Conservation (phyloP, 2,888 invertebrate species). For the Ophioninae sp. region DNA sequence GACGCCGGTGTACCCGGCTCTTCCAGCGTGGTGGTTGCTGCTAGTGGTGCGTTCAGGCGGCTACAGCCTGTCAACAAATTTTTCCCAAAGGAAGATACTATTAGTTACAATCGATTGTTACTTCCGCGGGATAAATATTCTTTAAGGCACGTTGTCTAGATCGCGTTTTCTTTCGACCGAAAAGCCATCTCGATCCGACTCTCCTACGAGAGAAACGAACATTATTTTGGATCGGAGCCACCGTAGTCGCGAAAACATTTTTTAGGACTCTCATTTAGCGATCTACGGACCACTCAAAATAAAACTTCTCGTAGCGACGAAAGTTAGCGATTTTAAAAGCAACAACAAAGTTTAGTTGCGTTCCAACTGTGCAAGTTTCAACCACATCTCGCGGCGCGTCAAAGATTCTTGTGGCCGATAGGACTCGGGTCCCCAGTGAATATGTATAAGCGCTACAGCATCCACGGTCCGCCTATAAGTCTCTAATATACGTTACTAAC, state of each 20-base stretch:
- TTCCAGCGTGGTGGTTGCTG: constrained; percentile 87
- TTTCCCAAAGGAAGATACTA: not conserved
- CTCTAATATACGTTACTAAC: not conserved
- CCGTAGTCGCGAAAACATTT: no score
- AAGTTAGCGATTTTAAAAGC: no score
- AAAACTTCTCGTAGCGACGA: no score
- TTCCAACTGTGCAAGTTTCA: not conserved
- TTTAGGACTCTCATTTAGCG: no score
- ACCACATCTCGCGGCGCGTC: not conserved
- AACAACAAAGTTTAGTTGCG: no score
- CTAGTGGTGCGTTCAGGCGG: constrained; percentile 84
- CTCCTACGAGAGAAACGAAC: no score
- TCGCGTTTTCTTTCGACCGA: not conserved
- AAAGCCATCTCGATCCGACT: not conserved
- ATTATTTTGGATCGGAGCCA: no score
- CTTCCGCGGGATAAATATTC: not conserved
- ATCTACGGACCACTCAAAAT: no score
- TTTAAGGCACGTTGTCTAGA: not conserved
- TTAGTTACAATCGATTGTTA: not conserved
- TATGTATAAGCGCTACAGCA: not conserved
- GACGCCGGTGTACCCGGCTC: constrained; percentile 85
- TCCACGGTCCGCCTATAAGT: not conserved
- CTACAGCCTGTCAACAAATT: constrained; percentile 87
- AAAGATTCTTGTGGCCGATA: not conserved
- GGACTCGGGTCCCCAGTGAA: no score